Evolutionary conservation across 1,140 invertebrate genomes (phyloP).

Genomic region (Theocolax elegans): DNA sequence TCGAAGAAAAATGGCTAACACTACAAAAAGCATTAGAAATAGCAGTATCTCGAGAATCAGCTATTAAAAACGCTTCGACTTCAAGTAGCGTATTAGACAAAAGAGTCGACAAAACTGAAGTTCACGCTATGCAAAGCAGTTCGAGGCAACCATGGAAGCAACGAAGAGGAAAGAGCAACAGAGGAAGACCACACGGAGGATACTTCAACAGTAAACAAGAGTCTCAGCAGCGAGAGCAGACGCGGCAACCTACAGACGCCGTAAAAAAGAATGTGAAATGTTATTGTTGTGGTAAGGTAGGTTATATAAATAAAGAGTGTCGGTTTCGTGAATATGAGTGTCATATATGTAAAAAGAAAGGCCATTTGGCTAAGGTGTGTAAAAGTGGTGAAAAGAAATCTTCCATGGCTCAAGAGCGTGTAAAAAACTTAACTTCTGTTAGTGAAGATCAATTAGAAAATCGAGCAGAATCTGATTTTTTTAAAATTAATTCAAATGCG

Average conservation of each 20-base stretch:
- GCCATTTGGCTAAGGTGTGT: conserved; percentile 20
- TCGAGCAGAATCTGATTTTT: neutral
- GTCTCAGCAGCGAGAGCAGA: neutral
- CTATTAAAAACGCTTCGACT: conserved; percentile 32
- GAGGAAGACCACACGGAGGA: too few species aligned
- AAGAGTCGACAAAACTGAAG: neutral
- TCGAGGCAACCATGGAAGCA: neutral
- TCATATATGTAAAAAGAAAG: conserved; percentile 3
- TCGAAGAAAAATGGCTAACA: conserved; percentile 18
- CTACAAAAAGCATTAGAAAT: conserved; percentile 25
- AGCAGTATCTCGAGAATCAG: conserved; percentile 25
- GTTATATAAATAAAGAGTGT: conserved; percentile 1
- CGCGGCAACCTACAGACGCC: neutral
- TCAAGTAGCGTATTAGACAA: conserved; percentile 7
- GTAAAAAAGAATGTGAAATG: neutral
- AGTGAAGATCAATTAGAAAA: neutral
- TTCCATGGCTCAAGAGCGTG: neutral
- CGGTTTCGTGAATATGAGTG: neutral
- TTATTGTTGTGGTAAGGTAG: conserved; percentile 23
- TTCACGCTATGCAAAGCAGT: too few species aligned
- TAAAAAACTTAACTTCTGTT: neutral
- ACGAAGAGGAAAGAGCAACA: neutral
- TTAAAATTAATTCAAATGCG: neutral
- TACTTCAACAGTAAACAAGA: too few species aligned
- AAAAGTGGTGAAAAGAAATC: neutral